Evolutionary conservation across 2,888 invertebrate species (phyloP).

Genomic region (Ormyrus thymus): DNA sequence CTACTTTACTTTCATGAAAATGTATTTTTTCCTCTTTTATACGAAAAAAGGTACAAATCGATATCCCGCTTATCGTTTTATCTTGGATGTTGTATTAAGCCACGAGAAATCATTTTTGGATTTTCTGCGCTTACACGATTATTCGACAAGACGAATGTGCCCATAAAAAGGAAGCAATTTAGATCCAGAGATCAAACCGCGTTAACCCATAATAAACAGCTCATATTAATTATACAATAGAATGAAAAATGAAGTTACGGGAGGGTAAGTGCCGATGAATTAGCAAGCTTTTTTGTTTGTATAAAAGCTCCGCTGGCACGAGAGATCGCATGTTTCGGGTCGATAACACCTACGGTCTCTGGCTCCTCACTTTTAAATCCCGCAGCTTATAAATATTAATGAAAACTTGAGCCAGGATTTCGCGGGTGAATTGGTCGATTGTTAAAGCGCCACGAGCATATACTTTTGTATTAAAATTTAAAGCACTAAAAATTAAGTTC

Average conservation of each 20-base stretch:
- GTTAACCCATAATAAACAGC: background rate
- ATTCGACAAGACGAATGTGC: no score
- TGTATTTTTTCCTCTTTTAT: no score
- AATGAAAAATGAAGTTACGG: background rate
- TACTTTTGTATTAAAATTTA: conserved; percentile 6
- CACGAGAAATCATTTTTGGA: no score
- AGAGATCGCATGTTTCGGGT: conserved; percentile 3
- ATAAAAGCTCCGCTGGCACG: background rate
- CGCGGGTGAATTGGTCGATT: background rate
- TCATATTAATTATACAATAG: background rate
- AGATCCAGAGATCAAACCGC: no score
- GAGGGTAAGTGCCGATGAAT: background rate
- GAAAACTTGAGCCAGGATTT: background rate
- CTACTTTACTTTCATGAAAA: no score
- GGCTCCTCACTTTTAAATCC: conserved; percentile 2
- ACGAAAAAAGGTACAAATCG: no score
- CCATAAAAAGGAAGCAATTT: no score
- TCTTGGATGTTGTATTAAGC: no score
- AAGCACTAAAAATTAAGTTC: background rate
- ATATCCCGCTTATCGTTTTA: no score
- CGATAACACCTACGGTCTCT: conserved; percentile 9
- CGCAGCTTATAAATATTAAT: conserved; percentile 10
- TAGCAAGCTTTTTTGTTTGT: conserved; percentile 2
- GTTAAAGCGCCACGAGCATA: background rate
- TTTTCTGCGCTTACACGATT: no score